Percentiles rank a stretch among this genome's conserved stretches.
phyloP scores from a whole-genome alignment of 2,797 vertebrate genomes.

The Danio tinwini region DNA sequence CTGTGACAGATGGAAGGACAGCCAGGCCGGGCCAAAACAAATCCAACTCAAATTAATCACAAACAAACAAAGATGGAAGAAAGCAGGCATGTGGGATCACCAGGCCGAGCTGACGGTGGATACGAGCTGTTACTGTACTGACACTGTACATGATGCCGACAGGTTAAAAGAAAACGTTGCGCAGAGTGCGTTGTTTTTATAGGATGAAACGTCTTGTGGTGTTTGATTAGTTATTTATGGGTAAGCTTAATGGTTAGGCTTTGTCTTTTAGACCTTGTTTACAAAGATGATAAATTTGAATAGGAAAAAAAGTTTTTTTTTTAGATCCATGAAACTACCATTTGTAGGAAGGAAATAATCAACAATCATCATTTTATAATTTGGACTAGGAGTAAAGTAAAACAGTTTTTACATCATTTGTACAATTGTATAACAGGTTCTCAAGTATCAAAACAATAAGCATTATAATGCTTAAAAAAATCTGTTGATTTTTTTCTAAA shows the following conservation, averaged over 20 bases:
- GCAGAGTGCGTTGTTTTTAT: not conserved
- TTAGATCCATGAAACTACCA: not conserved
- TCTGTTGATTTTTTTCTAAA: no score
- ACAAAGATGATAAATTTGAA: not conserved
- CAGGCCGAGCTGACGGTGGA: slow-evolving; percentile 8
- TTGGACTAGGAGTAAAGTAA: no score
- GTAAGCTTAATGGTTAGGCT: not conserved
- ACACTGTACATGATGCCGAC: not conserved
- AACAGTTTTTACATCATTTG: no score
- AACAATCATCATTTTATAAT: no score
- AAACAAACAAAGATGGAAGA: slow-evolving; percentile 70
- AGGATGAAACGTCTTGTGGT: not conserved
- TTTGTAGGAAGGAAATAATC: no score
- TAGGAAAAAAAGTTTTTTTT: not conserved
- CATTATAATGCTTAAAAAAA: no score
- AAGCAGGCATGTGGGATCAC: slow-evolving; percentile 55
- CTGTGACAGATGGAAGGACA: slow-evolving; percentile 75
- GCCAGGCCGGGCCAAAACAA: slow-evolving; percentile 71
- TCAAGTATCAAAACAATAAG: no score
- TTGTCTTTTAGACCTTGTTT: not conserved
- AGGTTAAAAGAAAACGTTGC: not conserved
- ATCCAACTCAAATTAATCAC: slow-evolving; percentile 73
- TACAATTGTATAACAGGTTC: no score
- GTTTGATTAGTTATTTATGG: not conserved
- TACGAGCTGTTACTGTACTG: slow-evolving; percentile 28